These are phyloP conservation scores for Megaleporinus macrocephalus DNA, from an alignment of 2,113 vertebrate species.

Conservation along the genomic window DNA sequence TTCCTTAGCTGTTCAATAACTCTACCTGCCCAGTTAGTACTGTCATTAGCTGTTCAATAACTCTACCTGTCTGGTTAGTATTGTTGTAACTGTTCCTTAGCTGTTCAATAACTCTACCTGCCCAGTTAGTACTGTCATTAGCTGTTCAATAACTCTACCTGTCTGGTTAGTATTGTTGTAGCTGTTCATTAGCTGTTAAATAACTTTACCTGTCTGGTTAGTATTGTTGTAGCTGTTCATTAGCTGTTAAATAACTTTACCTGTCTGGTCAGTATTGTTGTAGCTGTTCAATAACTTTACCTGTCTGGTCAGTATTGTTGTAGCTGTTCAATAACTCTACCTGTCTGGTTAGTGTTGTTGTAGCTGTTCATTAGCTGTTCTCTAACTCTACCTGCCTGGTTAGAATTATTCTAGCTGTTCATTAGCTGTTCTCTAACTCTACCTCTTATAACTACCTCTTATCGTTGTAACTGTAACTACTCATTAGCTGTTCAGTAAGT, in stretches of 20 bases:
- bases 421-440: not conserved
- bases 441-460: no score
- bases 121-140: not conserved
- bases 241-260: not conserved
- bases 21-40: not conserved
- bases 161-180: not conserved
- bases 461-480: not conserved
- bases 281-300: not conserved
- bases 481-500: not conserved
- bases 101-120: not conserved
- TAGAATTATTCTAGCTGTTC: not conserved
- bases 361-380: not conserved
- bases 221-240: not conserved
- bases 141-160: not conserved
- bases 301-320: not conserved
- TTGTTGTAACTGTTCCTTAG: not conserved
- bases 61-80: no score
- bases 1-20: not conserved
- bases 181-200: not conserved
- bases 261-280: no score
- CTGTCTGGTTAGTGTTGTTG: no score
- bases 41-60: not conserved
- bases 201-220: not conserved
- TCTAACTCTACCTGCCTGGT: not conserved
- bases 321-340: not conserved